phyloP scores from a whole-genome alignment of 2,797 vertebrate species.

The Paratrypauchen microcephalus region DNA sequence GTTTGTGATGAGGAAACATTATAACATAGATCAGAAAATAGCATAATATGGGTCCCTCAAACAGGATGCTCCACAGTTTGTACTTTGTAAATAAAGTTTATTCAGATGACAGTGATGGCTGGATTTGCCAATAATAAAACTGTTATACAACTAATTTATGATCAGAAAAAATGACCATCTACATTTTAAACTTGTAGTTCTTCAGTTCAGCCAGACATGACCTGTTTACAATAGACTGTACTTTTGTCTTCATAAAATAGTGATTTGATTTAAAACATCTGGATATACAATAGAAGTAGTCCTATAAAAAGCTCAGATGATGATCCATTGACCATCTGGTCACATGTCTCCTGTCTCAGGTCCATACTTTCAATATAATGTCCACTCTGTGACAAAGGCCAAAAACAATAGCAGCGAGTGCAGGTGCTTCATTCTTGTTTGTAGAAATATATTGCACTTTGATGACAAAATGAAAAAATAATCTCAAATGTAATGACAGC shows the following conservation, averaged over 20 bases:
- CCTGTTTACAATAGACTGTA: constrained; percentile 20
- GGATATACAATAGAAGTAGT: constrained; percentile 32
- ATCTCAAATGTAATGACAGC: constrained; percentile 69
- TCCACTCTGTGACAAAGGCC: constrained; percentile 59
- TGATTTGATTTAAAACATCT: constrained; percentile 3
- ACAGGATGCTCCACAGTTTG: not conserved
- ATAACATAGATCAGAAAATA: too few relatives aligned
- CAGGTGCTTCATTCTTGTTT: constrained; percentile 54
- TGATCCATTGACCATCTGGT: constrained; percentile 45
- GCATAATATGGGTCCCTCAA: too few relatives aligned
- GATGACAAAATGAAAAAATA: constrained; percentile 70
- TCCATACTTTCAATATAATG: constrained; percentile 60
- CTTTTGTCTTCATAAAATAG: not conserved
- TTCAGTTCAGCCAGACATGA: constrained; percentile 23
- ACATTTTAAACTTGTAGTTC: constrained; percentile 43
- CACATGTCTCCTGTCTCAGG: constrained; percentile 23
- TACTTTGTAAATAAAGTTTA: constrained; percentile 52
- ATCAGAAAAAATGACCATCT: constrained; percentile 40
- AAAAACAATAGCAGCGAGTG: constrained; percentile 73
- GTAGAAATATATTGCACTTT: constrained; percentile 84
- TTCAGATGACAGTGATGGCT: constrained; percentile 60
- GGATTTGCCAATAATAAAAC: constrained; percentile 13
- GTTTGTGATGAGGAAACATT: too few relatives aligned
- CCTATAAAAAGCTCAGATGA: constrained; percentile 46
- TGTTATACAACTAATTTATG: not conserved